These are phyloP conservation scores for Coremacera marginata DNA, from an alignment of 2,888 invertebrate species.

Conservation along the genomic window DNA sequence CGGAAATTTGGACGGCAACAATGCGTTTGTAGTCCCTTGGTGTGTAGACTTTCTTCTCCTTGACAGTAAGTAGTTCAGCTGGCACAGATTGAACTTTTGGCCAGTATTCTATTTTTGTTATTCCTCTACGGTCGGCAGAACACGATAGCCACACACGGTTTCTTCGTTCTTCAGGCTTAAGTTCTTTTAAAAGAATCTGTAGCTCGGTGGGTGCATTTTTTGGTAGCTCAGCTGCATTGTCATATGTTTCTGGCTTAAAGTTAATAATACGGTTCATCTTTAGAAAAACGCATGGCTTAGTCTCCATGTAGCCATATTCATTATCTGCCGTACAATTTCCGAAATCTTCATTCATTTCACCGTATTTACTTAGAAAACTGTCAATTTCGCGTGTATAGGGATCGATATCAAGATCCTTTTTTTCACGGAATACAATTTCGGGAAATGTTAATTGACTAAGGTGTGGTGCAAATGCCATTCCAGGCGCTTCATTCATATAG, in stretches of 20 bases:
- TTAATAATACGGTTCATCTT: slow-evolving; percentile 83
- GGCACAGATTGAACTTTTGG: slow-evolving; percentile 55
- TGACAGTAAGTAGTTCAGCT: not conserved
- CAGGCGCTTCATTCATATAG: not conserved
- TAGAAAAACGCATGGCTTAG: slow-evolving; percentile 82
- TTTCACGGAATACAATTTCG: not conserved
- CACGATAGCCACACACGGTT: slow-evolving; percentile 83
- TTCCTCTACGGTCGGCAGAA: slow-evolving; percentile 75
- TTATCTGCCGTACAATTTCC: slow-evolving; percentile 70
- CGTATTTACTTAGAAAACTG: slow-evolving; percentile 20
- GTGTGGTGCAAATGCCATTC: slow-evolving; percentile 23
- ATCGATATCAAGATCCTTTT: not conserved
- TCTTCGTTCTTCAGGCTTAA: slow-evolving; percentile 59
- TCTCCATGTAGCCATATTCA: slow-evolving; percentile 77
- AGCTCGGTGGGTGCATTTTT: slow-evolving; percentile 73
- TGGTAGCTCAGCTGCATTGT: slow-evolving; percentile 70
- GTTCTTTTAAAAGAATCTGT: slow-evolving; percentile 67
- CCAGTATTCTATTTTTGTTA: slow-evolving; percentile 76
- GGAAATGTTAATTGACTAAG: not conserved
- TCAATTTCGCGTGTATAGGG: not conserved
- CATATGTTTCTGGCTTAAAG: slow-evolving; percentile 78
- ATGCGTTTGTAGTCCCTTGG: slow-evolving; percentile 65
- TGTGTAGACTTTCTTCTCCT: slow-evolving; percentile 68
- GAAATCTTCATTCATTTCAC: slow-evolving; percentile 48
- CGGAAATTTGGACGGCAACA: slow-evolving; percentile 72